Conservation (phyloP, 1,140 invertebrate genomes). For the Aphelenchoides avenae region DNA sequence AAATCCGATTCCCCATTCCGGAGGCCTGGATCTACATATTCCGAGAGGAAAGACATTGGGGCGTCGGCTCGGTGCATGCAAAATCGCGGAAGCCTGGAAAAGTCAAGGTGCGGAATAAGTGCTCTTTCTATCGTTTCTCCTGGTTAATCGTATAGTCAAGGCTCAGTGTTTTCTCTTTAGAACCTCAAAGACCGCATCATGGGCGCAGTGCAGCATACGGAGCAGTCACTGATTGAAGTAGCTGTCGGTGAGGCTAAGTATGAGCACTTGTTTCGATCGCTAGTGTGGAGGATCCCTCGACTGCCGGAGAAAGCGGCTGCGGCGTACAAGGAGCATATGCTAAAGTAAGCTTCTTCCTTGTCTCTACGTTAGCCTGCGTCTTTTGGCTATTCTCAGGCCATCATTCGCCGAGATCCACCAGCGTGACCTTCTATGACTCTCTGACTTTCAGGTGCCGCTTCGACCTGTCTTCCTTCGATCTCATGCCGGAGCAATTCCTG, state of each 20-base stretch:
- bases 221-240: slow-evolving; percentile 83
- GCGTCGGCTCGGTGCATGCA: slow-evolving; percentile 97
- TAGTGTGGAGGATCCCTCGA: slow-evolving; percentile 90
- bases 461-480: slow-evolving; percentile 89
- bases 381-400: background rate
- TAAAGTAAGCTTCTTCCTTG: slow-evolving; percentile 40
- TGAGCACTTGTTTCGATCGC: slow-evolving; percentile 91
- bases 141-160: background rate
- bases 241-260: slow-evolving; percentile 86
- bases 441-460: slow-evolving; percentile 71
- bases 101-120: slow-evolving; percentile 62
- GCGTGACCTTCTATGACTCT: slow-evolving; percentile 4
- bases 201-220: slow-evolving; percentile 78
- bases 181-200: slow-evolving; percentile 87
- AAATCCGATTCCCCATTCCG: slow-evolving; percentile 91
- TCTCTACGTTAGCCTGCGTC: background rate
- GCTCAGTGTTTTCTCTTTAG: slow-evolving; percentile 64
- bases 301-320: slow-evolving; percentile 56
- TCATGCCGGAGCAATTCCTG: slow-evolving; percentile 85
- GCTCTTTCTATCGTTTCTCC: background rate
- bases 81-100: slow-evolving; percentile 74
- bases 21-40: slow-evolving; percentile 98
- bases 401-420: background rate
- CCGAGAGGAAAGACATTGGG: slow-evolving; percentile 93
- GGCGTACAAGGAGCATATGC: slow-evolving; percentile 56